Percentiles rank a stretch among this genome's conserved stretches.
Evolutionary conservation across 2,113 vertebrate species (phyloP).

Genomic region (Megaceryle maxima): DNA sequence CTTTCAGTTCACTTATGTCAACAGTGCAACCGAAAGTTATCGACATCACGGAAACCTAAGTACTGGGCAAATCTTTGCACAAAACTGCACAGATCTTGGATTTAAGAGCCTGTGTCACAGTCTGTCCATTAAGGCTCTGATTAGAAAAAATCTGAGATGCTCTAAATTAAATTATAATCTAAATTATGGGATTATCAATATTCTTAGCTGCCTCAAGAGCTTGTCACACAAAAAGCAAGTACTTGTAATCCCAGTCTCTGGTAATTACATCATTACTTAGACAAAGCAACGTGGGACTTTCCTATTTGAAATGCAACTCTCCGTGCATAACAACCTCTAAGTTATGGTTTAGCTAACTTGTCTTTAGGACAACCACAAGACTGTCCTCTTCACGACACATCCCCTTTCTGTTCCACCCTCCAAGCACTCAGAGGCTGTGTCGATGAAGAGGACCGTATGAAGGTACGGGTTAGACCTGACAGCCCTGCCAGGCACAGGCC

Average conservation of each 20-base stretch:
- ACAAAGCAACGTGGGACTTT: background rate
- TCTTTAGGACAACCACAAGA: background rate
- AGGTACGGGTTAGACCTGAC: background rate
- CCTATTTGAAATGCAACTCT: background rate
- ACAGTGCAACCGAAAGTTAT: background rate
- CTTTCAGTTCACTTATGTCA: background rate
- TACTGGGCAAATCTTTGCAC: background rate
- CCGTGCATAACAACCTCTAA: rapidly evolving
- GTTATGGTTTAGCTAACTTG: background rate
- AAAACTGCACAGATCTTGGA: background rate
- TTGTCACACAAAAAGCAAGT: background rate
- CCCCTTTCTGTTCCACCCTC: background rate
- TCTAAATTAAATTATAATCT: background rate
- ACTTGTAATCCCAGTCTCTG: background rate
- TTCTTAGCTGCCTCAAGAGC: background rate
- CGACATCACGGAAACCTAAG: background rate
- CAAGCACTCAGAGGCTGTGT: background rate
- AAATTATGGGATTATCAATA: background rate
- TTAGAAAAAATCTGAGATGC: background rate
- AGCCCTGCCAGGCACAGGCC: background rate
- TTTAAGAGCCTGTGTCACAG: background rate
- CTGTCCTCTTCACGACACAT: background rate
- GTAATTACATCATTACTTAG: background rate
- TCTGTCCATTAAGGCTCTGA: background rate
- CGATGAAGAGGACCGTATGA: rapidly evolving